Base-by-base conservation (phyloP, 2,888 invertebrate genomes). In the Griposia aprilina region DNA sequence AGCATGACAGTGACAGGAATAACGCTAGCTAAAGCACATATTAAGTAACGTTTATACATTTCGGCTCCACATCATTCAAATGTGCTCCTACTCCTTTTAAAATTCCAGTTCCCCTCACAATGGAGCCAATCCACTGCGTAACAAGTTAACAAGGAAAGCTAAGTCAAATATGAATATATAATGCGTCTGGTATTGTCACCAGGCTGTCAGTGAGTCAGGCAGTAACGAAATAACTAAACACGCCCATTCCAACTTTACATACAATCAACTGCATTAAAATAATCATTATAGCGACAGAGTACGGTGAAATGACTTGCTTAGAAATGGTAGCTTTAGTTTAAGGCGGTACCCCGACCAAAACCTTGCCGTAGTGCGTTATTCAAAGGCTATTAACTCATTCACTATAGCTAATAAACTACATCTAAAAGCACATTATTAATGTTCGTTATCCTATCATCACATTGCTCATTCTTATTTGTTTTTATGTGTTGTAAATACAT, bases 201-300 rank as follows among this genome's bases (percentile, higher is more conserved):
- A n/a, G 2, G 62, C 60, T 88, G 89, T 88, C 89, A 88, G 78
- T 83, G 89, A 85, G 69, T 90, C 82, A 83, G 79, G 48, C 81
- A 77, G 80, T 87, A 88, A 85, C 83, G 81, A 82, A 86, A 86
- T 90, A 83, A 78, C 83, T 71, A 81, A 84, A 86, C 89, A 82
- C 88, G 66, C 88, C 90, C 85, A 83, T 80, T 63, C 26, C 78
- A 13, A 78, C 81, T 93, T 92, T 85, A 88, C 93, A 93, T 93
- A 93, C 93, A 93, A 93, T 93, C 82, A 89, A 41, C 73, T 73
- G 76, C 87, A 90, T 91, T 90, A 89, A 82, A 88, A 89, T 89
- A 88, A 82, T 87, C 82, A 90, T 90, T 91, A 77, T 67, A 78
- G 67, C 50, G 5, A 80, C 26, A 17, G 15, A 52, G 63, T 65